These are phyloP conservation scores for Mimumesa dahlbomi DNA, from an alignment of 2,888 invertebrate genomes.

Conservation along the genomic window DNA sequence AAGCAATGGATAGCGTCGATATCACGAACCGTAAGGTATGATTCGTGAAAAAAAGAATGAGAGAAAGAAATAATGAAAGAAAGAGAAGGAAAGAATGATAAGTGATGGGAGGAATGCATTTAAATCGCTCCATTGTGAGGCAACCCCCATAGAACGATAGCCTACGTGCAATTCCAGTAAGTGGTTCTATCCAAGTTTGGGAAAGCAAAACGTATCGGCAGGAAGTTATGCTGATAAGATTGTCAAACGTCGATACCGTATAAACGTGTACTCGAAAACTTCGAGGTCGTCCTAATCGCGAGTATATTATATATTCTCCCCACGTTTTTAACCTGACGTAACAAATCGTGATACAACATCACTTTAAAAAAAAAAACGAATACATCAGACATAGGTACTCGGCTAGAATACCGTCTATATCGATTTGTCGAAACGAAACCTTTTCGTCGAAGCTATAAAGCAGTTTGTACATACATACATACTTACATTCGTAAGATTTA, in stretches of 20 bases:
- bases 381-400: no score
- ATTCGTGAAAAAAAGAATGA: background rate
- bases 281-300: no score
- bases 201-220: constrained; percentile 18
- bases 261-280: background rate
- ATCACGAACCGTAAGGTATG: no score
- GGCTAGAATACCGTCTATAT: no score
- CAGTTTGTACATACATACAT: background rate
- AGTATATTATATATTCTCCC: no score
- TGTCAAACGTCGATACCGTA: background rate
- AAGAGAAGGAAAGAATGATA: constrained; percentile 6
- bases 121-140: constrained; percentile 59
- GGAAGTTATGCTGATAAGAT: constrained; percentile 18
- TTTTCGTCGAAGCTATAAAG: background rate
- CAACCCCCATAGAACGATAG: background rate
- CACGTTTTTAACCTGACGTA: background rate
- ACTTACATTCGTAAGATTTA: background rate
- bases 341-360: no score
- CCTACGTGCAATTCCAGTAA: constrained; percentile 10
- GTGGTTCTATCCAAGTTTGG: constrained; percentile 8
- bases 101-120: constrained; percentile 57
- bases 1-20: no score
- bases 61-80: background rate
- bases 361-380: no score
- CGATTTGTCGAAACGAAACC: no score